Percentiles rank a stretch among this genome's conserved stretches.
Evolutionary conservation across 2,888 invertebrate species (phyloP).

Genomic region (Patella ulyssiponensis): DNA sequence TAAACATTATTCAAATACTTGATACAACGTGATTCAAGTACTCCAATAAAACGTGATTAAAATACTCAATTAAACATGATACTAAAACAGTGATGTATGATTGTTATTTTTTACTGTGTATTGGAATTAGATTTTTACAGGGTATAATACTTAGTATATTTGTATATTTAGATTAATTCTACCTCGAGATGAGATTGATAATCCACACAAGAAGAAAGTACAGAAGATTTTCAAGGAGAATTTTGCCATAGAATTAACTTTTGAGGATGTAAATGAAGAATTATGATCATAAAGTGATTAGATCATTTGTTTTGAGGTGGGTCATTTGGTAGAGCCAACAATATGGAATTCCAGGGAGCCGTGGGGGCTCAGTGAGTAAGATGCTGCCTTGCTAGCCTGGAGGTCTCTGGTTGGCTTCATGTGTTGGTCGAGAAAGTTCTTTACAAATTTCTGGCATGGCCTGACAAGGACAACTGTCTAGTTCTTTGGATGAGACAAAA

Average conservation of each 20-base stretch:
- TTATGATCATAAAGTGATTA: neutral
- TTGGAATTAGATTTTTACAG: too few species aligned
- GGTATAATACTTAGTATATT: neutral
- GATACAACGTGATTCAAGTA: too few species aligned
- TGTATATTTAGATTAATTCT: conserved; percentile 61
- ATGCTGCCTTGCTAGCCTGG: neutral
- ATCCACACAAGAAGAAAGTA: conserved; percentile 74
- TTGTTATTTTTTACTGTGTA: too few species aligned
- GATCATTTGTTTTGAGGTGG: neutral
- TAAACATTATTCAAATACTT: too few species aligned
- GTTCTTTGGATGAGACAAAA: too few species aligned
- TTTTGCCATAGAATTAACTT: conserved; percentile 70
- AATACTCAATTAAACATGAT: too few species aligned
- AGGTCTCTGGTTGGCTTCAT: neutral
- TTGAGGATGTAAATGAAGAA: conserved; percentile 50
- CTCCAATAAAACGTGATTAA: too few species aligned
- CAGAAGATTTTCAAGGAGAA: conserved; percentile 72
- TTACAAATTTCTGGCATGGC: too few species aligned
- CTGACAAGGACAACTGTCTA: too few species aligned
- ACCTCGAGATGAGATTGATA: conserved; percentile 73
- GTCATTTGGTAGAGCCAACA: neutral
- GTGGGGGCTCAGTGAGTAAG: neutral
- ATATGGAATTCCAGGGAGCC: neutral
- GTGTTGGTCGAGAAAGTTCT: too few species aligned
- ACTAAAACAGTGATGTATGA: too few species aligned